Conservation (phyloP, 2,888 invertebrate genomes). For the Callyntrura sp. region DNA sequence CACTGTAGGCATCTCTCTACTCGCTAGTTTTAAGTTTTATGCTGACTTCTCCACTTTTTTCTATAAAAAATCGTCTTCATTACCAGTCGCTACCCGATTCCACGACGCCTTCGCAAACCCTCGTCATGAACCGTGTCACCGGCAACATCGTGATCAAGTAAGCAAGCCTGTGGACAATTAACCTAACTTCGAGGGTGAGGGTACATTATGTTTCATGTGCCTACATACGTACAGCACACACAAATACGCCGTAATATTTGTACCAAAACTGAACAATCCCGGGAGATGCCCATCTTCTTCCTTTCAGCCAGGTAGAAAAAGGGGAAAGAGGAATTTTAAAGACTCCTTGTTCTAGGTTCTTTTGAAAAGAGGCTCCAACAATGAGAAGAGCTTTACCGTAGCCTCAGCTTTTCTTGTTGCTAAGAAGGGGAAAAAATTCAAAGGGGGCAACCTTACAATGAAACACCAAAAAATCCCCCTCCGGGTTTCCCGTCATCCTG, state of each 20-base stretch:
- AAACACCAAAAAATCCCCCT: conserved; percentile 71
- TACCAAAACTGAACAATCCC: conserved; percentile 55
- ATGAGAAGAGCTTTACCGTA: conserved; percentile 32
- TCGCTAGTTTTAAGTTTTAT: neutral
- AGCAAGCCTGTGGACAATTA: conserved; percentile 43
- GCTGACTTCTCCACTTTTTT: neutral
- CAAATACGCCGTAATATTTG: neutral
- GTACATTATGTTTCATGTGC: neutral
- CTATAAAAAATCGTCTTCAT: neutral
- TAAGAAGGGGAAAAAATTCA: conserved; percentile 51
- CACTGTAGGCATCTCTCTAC: neutral
- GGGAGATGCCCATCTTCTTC: conserved; percentile 72
- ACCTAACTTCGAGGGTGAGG: neutral
- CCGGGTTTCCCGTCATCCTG: conserved; percentile 73
- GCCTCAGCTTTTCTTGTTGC: conserved; percentile 35
- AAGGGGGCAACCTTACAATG: conserved; percentile 63
- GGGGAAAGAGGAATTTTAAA: conserved; percentile 9
- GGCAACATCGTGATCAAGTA: conserved; percentile 49
- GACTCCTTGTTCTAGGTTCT: neutral
- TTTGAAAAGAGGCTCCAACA: conserved; percentile 11
- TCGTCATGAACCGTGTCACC: conserved; percentile 6
- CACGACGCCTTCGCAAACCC: conserved; percentile 14
- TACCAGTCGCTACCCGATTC: conserved; percentile 52
- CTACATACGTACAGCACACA: neutral
- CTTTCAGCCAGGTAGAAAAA: conserved; percentile 40